phyloP scores from a whole-genome alignment of 2,888 invertebrate species.

The Reticulitermes lucifugus region DNA sequence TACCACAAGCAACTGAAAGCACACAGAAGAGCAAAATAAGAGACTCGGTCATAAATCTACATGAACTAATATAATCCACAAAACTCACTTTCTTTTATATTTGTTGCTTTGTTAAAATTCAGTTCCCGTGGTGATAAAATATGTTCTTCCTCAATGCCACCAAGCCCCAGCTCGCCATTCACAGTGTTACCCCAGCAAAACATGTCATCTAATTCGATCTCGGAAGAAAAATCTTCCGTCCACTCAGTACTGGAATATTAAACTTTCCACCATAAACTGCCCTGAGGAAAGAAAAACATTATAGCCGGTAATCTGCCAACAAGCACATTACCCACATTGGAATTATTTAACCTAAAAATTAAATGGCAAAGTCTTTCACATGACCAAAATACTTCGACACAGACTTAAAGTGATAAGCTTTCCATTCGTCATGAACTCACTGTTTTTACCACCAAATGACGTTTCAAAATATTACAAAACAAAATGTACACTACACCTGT shows the following conservation, averaged over 20 bases:
- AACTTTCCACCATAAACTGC: background rate
- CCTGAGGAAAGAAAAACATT: background rate
- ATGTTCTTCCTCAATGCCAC: slow-evolving; percentile 80
- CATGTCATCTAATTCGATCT: slow-evolving; percentile 61
- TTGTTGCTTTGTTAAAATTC: slow-evolving; percentile 60
- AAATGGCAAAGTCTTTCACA: background rate
- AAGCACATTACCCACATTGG: background rate
- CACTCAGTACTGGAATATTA: background rate
- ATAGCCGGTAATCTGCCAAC: background rate
- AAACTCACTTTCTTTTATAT: slow-evolving; percentile 62
- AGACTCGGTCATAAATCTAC: too few relatives aligned
- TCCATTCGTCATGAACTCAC: background rate
- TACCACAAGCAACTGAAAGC: slow-evolving; percentile 79
- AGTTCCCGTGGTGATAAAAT: slow-evolving; percentile 66
- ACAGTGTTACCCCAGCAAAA: slow-evolving; percentile 83
- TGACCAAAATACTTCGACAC: background rate
- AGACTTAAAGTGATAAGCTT: background rate
- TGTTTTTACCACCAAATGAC: background rate
- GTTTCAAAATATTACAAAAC: background rate
- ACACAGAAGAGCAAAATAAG: background rate
- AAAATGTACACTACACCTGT: background rate
- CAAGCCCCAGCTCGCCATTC: slow-evolving; percentile 83
- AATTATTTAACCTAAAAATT: background rate
- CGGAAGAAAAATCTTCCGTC: background rate
- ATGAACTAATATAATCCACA: background rate